These are phyloP conservation scores for Lasioglossum albipes DNA, from an alignment of 1,140 invertebrate genomes.

Conservation along the genomic window DNA sequence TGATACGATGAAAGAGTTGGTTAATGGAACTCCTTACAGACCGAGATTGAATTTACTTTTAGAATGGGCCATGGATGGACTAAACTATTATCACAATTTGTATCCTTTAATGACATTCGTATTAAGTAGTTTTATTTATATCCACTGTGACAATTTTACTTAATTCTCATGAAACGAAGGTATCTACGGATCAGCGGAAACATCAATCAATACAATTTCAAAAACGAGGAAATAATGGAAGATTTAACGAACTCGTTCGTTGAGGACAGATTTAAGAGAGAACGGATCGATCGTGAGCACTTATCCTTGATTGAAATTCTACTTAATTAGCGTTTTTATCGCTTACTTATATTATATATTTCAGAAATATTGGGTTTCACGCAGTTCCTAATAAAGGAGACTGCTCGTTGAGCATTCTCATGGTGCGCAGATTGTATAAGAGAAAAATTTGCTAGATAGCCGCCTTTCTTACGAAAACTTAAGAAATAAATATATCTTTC, in stretches of 20 bases:
- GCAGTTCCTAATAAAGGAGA: slow-evolving; percentile 63
- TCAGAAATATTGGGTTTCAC: slow-evolving; percentile 64
- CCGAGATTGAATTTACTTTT: slow-evolving; percentile 69
- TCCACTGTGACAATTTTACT: slow-evolving; percentile 9
- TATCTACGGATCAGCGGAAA: slow-evolving; percentile 48
- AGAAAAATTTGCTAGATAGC: neutral
- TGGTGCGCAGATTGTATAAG: neutral
- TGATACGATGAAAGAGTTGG: slow-evolving; percentile 58
- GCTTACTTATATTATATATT: slow-evolving; percentile 50
- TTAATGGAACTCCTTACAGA: slow-evolving; percentile 64
- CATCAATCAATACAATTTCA: slow-evolving; percentile 61
- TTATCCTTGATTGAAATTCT: neutral
- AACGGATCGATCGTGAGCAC: slow-evolving; percentile 57
- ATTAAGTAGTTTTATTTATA: too few species aligned
- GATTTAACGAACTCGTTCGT: slow-evolving; percentile 54
- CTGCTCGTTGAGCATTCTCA: neutral
- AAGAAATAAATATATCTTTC: neutral
- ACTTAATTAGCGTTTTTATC: neutral
- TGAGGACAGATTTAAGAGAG: slow-evolving; percentile 43
- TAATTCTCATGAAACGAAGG: slow-evolving; percentile 38
- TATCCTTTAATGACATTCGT: slow-evolving; percentile 59
- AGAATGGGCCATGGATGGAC: slow-evolving; percentile 64
- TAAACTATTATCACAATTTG: slow-evolving; percentile 64
- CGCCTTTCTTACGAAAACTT: neutral
- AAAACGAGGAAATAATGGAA: slow-evolving; percentile 46